Base-by-base conservation (phyloP, 2,113 vertebrate genomes). In the Mustela nigripes region DNA sequence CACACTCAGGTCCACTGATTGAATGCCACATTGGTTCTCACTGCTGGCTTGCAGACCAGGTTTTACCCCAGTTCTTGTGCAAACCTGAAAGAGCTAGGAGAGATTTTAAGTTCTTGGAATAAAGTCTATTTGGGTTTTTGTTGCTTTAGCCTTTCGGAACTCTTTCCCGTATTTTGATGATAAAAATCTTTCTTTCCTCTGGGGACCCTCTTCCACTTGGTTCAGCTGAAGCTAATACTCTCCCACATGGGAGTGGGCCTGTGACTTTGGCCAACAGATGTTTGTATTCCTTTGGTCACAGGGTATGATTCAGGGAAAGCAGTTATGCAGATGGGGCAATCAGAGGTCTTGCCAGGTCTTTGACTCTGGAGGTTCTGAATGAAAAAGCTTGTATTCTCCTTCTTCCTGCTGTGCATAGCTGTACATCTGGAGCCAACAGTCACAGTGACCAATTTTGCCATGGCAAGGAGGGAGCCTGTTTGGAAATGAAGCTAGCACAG, bases 151-250 rank as follows among this genome's bases (percentile, higher is more conserved):
- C 65, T 89, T 96, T 36, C 62, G 22, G 65, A 65, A 73, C 86
- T 71, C 22, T 94, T 7, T 5, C 2, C 22, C 60, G 94, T 79
- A 62, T 67, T 95, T 97, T 88, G 26, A 60, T 60, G 65, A 60
- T 26, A 94, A 33, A 42, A 22, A 78, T 60, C 18, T 91, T 91
- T 93, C 56, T 88, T 81, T 71, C 76, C 90, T 85, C 63, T 93
- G 31, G 67, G 71, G 93, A 88, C 67, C 45, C 5, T 73, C 65
- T 36, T 92, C 21, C 31, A 33, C 36, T 93, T 28, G 26, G 88
- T 82, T 80, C 56, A 79, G 31, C n/a, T 83, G 67, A 89, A 87
- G 42, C 84, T 80, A 84, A 31, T 12, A 58, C 22, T 90, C 15
- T 50, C 63, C 74, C 24, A 86, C 50, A 33, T 0, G 26, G 58